These are phyloP conservation scores for Sardinella longiceps DNA, from an alignment of 2,797 vertebrate species.

Conservation along the genomic window DNA sequence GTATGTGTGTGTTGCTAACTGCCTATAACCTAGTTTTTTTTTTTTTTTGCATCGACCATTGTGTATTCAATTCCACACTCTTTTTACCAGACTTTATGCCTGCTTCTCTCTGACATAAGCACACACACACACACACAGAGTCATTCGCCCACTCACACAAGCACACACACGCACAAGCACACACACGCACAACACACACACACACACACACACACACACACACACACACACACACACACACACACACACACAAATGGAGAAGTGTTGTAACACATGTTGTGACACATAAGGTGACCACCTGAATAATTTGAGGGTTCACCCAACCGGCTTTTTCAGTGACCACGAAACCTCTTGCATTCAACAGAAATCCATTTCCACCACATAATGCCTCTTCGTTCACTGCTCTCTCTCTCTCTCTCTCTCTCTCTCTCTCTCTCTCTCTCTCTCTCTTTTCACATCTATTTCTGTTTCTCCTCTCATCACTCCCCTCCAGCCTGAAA, in stretches of 20 bases:
- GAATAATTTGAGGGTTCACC: neutral
- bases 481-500: too few species aligned
- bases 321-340: neutral
- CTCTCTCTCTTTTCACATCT: neutral
- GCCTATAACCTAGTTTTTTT: too few species aligned
- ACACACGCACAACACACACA: too few species aligned
- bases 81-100: neutral
- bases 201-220: slow-evolving; percentile 9
- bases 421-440: slow-evolving; percentile 4
- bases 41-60: too few species aligned
- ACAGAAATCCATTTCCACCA: neutral
- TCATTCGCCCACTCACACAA: neutral
- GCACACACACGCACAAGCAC: too few species aligned
- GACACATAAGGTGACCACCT: neutral
- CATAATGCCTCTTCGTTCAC: neutral
- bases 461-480: neutral
- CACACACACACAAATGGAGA: neutral
- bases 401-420: neutral
- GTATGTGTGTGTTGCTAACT: neutral
- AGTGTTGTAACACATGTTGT: neutral
- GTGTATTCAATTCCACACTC: too few species aligned
- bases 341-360: neutral
- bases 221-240: neutral
- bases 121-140: neutral
- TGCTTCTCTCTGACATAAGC: too few species aligned